Conservation (phyloP, 1,140 invertebrate species). For the Anoplophora glabripennis region DNA sequence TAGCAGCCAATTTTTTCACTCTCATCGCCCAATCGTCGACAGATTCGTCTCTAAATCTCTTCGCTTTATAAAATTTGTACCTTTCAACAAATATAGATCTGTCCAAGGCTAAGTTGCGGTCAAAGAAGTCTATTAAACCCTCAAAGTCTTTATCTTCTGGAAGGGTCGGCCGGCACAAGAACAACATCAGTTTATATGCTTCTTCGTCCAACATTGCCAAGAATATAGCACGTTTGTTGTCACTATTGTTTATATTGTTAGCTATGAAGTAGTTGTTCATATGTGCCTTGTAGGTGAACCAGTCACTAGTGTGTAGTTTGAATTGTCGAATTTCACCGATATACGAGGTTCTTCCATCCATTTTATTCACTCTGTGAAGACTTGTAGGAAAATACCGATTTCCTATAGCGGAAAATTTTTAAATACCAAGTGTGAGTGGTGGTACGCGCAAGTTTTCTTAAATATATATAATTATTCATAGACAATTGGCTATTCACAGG, state of each 20-base stretch:
- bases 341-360: too few relatives aligned
- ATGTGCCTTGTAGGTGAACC: slow-evolving; percentile 10
- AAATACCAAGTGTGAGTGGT: not conserved
- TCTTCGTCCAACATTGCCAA: slow-evolving; percentile 8
- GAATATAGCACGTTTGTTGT: slow-evolving; percentile 9
- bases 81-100: not conserved
- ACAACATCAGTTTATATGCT: slow-evolving; percentile 8
- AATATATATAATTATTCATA: too few relatives aligned
- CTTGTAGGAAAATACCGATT: too few relatives aligned
- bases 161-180: not conserved
- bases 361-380: too few relatives aligned
- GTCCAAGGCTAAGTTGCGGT: not conserved
- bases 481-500: too few relatives aligned
- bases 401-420: too few relatives aligned
- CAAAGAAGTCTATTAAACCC: not conserved
- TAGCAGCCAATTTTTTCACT: slow-evolving; percentile 4
- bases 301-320: slow-evolving; percentile 2
- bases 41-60: slow-evolving; percentile 1
- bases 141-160: slow-evolving; percentile 7
- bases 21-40: slow-evolving; percentile 12
- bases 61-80: slow-evolving; percentile 11
- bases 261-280: slow-evolving; percentile 12
- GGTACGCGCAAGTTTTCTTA: too few relatives aligned
- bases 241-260: slow-evolving; percentile 4
- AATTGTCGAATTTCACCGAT: slow-evolving; percentile 3